phyloP scores from a whole-genome alignment of 2,797 vertebrate genomes.

The Chrosomus eos region DNA sequence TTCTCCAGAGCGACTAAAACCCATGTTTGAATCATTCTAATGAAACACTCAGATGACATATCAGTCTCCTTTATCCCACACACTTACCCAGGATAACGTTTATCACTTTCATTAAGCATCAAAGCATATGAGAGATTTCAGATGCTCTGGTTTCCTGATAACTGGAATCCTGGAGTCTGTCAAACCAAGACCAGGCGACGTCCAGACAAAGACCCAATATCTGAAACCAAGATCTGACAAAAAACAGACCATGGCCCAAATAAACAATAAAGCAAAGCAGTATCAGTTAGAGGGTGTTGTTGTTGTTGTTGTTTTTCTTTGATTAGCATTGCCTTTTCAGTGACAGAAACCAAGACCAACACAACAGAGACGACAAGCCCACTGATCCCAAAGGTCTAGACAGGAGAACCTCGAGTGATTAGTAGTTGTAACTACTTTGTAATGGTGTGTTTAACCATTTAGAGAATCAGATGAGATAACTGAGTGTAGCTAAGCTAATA shows the following conservation, averaged over 20 bases:
- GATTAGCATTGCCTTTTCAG: not conserved
- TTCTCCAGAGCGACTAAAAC: constrained; percentile 3
- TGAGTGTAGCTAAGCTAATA: constrained; percentile 1
- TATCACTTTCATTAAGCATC: constrained; percentile 35
- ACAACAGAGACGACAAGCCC: constrained; percentile 25
- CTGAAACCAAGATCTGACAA: constrained; percentile 30
- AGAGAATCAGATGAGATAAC: not conserved
- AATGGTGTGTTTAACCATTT: not conserved
- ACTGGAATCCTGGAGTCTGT: constrained; percentile 38
- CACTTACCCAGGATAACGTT: constrained; percentile 13
- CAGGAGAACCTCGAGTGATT: not conserved
- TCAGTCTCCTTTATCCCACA: constrained; percentile 16
- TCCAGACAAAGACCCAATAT: constrained; percentile 38
- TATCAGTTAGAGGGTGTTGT: constrained; percentile 14
- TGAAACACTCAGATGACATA: not conserved
- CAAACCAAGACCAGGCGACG: constrained; percentile 28
- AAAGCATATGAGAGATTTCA: constrained; percentile 22
- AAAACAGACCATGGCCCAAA: constrained; percentile 30
- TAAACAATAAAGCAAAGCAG: constrained; percentile 3
- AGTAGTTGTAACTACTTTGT: not conserved
- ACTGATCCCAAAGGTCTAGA: constrained; percentile 11
- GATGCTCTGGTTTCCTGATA: constrained; percentile 40
- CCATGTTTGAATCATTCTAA: not conserved
- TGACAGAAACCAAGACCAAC: constrained; percentile 22
- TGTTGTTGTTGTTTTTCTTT: constrained; percentile 19